Conservation (phyloP, 2,888 invertebrate species). For the Ophraella communa region DNA sequence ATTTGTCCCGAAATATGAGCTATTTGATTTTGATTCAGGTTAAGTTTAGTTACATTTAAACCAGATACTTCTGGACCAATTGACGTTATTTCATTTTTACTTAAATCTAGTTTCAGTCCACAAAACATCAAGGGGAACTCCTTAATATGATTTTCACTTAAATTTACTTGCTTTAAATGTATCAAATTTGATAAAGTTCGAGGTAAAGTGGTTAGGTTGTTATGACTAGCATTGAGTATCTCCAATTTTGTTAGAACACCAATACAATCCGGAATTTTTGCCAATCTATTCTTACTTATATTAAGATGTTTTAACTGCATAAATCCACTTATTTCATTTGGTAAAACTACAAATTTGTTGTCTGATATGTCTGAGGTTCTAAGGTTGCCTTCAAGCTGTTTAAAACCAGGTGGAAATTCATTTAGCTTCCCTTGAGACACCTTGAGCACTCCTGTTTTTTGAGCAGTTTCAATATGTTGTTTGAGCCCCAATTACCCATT, state of each 20-base stretch:
- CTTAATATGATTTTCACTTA: slow-evolving; percentile 78
- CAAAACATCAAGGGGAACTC: slow-evolving; percentile 83
- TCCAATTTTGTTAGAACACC: slow-evolving; percentile 75
- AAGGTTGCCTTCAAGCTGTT: slow-evolving; percentile 70
- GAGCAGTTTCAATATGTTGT: slow-evolving; percentile 92
- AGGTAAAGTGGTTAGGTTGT: slow-evolving; percentile 75
- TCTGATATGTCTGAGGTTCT: slow-evolving; percentile 92
- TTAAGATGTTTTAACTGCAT: slow-evolving; percentile 76
- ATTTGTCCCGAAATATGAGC: slow-evolving; percentile 74
- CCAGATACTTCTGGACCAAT: slow-evolving; percentile 79
- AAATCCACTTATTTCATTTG: slow-evolving; percentile 79
- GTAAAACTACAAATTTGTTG: slow-evolving; percentile 82
- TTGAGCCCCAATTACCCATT: slow-evolving; percentile 91
- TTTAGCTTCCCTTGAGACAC: slow-evolving; percentile 83
- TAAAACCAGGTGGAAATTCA: slow-evolving; percentile 76
- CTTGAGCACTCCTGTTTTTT: slow-evolving; percentile 94
- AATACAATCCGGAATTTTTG: slow-evolving; percentile 71
- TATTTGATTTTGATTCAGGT: slow-evolving; percentile 95
- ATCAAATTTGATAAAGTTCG: slow-evolving; percentile 68
- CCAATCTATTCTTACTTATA: slow-evolving; percentile 84
- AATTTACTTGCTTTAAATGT: slow-evolving; percentile 76
- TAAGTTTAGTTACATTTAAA: slow-evolving; percentile 86
- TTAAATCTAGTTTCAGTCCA: slow-evolving; percentile 83
- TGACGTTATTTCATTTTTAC: slow-evolving; percentile 81
- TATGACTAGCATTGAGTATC: slow-evolving; percentile 78